These are phyloP conservation scores for Coryphaenoides rupestris DNA, from an alignment of 2,113 vertebrate species.

Conservation along the genomic window DNA sequence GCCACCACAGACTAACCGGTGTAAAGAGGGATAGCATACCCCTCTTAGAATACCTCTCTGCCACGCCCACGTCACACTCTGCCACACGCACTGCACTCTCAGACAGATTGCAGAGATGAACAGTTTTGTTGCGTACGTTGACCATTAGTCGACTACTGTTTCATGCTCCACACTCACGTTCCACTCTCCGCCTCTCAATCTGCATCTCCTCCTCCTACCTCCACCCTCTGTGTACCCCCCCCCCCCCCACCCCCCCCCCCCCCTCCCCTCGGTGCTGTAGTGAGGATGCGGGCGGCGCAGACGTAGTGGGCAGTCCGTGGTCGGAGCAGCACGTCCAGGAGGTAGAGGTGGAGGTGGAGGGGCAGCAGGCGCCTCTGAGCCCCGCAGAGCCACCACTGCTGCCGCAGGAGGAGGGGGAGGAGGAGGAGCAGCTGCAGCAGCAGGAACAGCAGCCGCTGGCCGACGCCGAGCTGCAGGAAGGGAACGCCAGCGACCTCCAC, in stretches of 20 bases:
- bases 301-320: conserved; percentile 45
- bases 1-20: conserved; percentile 17
- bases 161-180: neutral
- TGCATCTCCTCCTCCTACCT: conserved; percentile 9
- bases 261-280: conserved; percentile 39
- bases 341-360: conserved; percentile 36
- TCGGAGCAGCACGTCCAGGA: conserved; percentile 36
- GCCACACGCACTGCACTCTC: too few species aligned
- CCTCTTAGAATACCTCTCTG: neutral
- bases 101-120: too few species aligned
- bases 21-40: conserved; percentile 2
- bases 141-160: neutral
- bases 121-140: neutral
- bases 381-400: conserved; percentile 46
- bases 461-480: conserved; percentile 36
- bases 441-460: conserved; percentile 30
- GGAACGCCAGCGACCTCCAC: conserved; percentile 38
- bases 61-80: too few species aligned
- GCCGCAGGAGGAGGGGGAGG: conserved; percentile 34
- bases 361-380: conserved; percentile 27
- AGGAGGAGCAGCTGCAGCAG: conserved; percentile 23
- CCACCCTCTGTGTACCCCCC: too few species aligned
- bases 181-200: neutral
- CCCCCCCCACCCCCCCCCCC: conserved; percentile 3
- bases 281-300: conserved; percentile 49